A percentile compares a stretch with the other conserved stretches of the same genome.
phyloP scores from a whole-genome alignment of 2,888 invertebrate species.

The Oligia strigilis region DNA sequence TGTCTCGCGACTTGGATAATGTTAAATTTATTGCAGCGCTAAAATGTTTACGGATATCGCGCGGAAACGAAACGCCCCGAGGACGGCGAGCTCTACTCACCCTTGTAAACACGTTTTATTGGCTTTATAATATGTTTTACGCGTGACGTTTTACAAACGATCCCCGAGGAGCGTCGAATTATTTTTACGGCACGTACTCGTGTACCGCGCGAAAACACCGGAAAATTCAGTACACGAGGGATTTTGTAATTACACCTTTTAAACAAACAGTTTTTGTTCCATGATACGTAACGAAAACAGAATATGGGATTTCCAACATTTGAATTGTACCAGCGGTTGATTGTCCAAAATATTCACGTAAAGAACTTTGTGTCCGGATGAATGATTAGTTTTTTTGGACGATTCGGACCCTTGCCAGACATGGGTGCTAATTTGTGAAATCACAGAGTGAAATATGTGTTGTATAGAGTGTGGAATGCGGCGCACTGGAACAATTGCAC shows the following conservation, averaged over 20 bases:
- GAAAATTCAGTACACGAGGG: conserved; percentile 86
- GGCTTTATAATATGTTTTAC: conserved; percentile 91
- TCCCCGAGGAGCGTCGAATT: conserved; percentile 89
- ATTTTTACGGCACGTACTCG: conserved; percentile 90
- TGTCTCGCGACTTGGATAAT: conserved; percentile 89
- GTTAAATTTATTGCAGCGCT: conserved; percentile 90
- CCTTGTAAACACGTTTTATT: conserved; percentile 91
- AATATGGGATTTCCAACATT: conserved; percentile 73
- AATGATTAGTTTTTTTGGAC: conserved; percentile 68
- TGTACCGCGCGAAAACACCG: conserved; percentile 84
- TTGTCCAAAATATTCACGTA: conserved; percentile 58
- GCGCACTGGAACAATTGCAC: conserved; percentile 86
- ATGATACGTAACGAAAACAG: conserved; percentile 76
- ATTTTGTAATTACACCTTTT: conserved; percentile 88
- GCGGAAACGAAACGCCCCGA: conserved; percentile 82
- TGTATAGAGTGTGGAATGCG: conserved; percentile 85
- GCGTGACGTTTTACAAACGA: conserved; percentile 91
- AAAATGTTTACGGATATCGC: conserved; percentile 90
- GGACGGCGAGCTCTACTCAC: conserved; percentile 87
- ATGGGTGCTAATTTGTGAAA: conserved; percentile 86
- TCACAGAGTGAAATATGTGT: conserved; percentile 86
- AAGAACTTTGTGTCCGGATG: conserved; percentile 56
- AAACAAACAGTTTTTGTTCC: conserved; percentile 83
- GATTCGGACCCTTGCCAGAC: conserved; percentile 71
- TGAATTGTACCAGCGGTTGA: conserved; percentile 69